Base-by-base conservation (phyloP, 2,113 vertebrate genomes). In the Rhipidura dahli region DNA sequence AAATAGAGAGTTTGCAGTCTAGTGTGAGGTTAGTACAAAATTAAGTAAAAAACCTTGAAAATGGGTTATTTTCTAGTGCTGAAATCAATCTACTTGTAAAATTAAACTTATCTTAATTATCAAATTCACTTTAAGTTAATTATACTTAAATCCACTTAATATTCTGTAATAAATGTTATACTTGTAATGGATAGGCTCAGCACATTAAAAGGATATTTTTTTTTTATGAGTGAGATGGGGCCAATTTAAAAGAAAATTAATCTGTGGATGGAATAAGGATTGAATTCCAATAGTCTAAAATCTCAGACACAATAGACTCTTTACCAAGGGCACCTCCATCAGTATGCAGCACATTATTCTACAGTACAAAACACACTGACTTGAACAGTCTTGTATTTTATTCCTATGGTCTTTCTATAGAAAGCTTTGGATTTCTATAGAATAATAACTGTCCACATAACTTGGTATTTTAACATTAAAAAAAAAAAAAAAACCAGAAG, bases 211-310 rank as follows among this genome's bases (percentile, higher is more conserved):
- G 31, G 93, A 72, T 94, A 87, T 18, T 93, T 76, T 68, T 76
- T 68, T 96, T 96, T 95, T 81, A 95, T 73, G 94, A 51, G 30
- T 80, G 40, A 91, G 82, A 93, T 86, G 72, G 97, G 26, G 69
- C 42, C 16, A 82, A 68, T 93, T 95, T 89, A 90, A 96, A 96
- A 66, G 75, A 81, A 96, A 95, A 96, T 95, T 95, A 95, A 94
- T 83, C 81, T 90, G 31, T 54, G 45, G 35, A 44, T 57, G 49
- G 14, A 97, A 66, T 49, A 85, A 64, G 28, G 15, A 94, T 68
- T 94, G 61, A 95, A 94, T 96, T 95, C 44, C 92, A 93, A 86
- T 83, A 73, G 71, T 37, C 57, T 83, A n/a, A 50, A 82, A 69
- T 63, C 53, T 79, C 40, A 93, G 70, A 63, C n/a, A 79, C 16